Evolutionary conservation across 2,888 invertebrate genomes (phyloP), one percentile per base, ranked within the genome.

Genomic region (Ectemnius continuus): DNA sequence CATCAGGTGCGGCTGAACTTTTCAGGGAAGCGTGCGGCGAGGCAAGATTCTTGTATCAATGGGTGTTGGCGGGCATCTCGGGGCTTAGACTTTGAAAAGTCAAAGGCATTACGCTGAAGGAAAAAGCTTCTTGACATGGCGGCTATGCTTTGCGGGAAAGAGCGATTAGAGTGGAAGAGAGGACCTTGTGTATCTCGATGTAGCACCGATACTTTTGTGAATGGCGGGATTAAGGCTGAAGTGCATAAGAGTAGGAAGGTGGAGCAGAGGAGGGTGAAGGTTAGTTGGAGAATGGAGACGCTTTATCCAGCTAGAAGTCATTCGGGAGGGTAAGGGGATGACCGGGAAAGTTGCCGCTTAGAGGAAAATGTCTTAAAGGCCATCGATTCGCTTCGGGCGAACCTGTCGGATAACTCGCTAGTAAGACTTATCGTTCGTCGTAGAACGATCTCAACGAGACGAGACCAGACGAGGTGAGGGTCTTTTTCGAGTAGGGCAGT

Each of bases 401-500:
- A 77, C 67, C 72, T 72, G 75, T 75, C 73, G 77, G 69, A 69
- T 78, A 75, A 77, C 73, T 78, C 69, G 76, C 62, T 73, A 78
- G 73, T 77, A 78, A 78, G 77, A 78, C 71, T 76, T 78, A 78
- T 77, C 77, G 78, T 71, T 65, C 64, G 66, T 75, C 75, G 78
- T 70, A 57, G 70, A 78, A 73, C 70, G 76, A 62, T 71, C 64
- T 73, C 66, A 59, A 48, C 28, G 67, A 77, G 74, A 77, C 71
- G 64, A 74, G 36, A 11, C 36, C 36, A 63, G 61, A 48, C 28
- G 67, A 77, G 74, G 74, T 68, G 64, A 74, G 73, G 78, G 73
- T 73, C 70, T 65, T 75, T n/a, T 68, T 67, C 77, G 73, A 80
- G 79, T 73, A 71, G 70, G 80, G 78, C 73, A 82, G 78, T 82